Base-by-base conservation (phyloP, 2,797 vertebrate genomes). In the Enoplosus armatus region DNA sequence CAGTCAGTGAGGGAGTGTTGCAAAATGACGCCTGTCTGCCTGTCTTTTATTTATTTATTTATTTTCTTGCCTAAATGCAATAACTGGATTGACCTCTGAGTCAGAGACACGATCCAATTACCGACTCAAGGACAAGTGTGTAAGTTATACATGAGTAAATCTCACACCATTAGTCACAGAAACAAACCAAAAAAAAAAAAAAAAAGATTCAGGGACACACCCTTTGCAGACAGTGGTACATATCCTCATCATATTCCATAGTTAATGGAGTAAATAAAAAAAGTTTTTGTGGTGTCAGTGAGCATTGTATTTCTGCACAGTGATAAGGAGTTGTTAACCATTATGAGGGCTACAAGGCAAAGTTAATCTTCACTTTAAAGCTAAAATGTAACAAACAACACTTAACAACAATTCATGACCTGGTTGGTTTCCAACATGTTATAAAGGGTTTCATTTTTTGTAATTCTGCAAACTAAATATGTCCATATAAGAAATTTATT, bases 31-130 rank as follows among this genome's bases (percentile, higher is more conserved):
- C 79, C 77, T 33, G 66, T 72, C 75, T 81, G 74, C 73, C 81
- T 29, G 26, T 61, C 45, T 68, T 22, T 63, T 56, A 6, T 62
- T 67, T 26, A 14, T 73, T 48, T 81, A 18, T 66, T 66, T 53
- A 33, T 71, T 79, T 77, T 79, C 47, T 73, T 24, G 64, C 85
- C 74, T 63, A 63, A 86, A 86, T 87, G 91, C 85, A 93, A 92
- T 92, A 93, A 92, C 89, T 86, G 87, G 86, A 89, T 87, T 90
- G 93, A 93, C 92, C 91, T 93, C 87, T 87, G 80, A 86, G 87
- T 86, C 87, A 78, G 85, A 88, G 83, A 85, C 79, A 45, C 11
- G 79, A 93, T 94, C 92, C 86, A 91, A 90, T 94, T 94, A 93
- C 93, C 87, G 70, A 80, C 89, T 93, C 90, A 95, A 94, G 94